phyloP scores from a whole-genome alignment of 2,888 invertebrate species.

The Phasia obesa region DNA sequence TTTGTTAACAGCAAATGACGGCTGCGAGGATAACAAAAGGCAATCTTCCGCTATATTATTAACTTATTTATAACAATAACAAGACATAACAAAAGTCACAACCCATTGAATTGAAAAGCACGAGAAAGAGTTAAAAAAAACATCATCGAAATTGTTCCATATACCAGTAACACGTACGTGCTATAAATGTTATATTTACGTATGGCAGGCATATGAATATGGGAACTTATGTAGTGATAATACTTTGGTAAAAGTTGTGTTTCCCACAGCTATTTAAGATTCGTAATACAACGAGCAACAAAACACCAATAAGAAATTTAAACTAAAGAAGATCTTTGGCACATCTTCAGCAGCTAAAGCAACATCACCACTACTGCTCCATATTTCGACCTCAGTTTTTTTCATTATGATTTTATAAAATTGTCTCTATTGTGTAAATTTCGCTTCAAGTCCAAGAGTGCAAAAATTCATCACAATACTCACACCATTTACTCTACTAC shows the following conservation, averaged over 20 bases:
- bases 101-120: slow-evolving; percentile 54
- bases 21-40: slow-evolving; percentile 75
- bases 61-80: slow-evolving; percentile 83
- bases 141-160: slow-evolving; percentile 39
- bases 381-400: slow-evolving; percentile 57
- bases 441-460: slow-evolving; percentile 27
- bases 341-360: slow-evolving; percentile 50
- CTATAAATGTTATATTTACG: slow-evolving; percentile 66
- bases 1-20: slow-evolving; percentile 58
- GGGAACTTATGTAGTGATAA: slow-evolving; percentile 28
- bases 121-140: slow-evolving; percentile 15
- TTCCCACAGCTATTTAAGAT: slow-evolving; percentile 74
- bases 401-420: slow-evolving; percentile 57
- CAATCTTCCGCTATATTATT: slow-evolving; percentile 83
- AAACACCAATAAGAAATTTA: slow-evolving; percentile 20
- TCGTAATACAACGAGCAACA: slow-evolving; percentile 23
- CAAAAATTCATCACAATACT: slow-evolving; percentile 51
- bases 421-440: slow-evolving; percentile 49
- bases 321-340: slow-evolving; percentile 35
- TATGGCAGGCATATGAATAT: slow-evolving; percentile 46
- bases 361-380: slow-evolving; percentile 41
- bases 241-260: slow-evolving; percentile 42
- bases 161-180: slow-evolving; percentile 65
- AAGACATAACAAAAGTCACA: slow-evolving; percentile 72
- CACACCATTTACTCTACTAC: slow-evolving; percentile 42